phyloP scores from a whole-genome alignment of 2,888 invertebrate genomes.

The Diploptera punctata region DNA sequence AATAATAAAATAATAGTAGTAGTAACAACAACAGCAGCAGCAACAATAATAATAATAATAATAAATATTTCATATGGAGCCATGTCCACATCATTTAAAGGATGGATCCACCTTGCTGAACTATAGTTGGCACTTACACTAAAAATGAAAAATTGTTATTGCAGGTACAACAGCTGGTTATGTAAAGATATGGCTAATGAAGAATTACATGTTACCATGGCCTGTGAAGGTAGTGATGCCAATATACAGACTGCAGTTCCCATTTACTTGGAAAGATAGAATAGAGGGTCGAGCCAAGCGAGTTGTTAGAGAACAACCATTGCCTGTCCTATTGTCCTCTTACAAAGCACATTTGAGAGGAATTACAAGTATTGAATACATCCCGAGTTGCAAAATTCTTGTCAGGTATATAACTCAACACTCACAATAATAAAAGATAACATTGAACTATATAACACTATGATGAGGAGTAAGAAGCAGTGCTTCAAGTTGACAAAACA shows the following conservation, averaged over 20 bases:
- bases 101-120: too few species aligned
- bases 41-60: too few species aligned
- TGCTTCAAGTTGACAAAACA: too few species aligned
- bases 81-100: too few species aligned
- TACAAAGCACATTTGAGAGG: constrained; percentile 74
- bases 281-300: constrained; percentile 73
- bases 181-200: constrained; percentile 79
- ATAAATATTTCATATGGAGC: too few species aligned
- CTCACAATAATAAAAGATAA: too few species aligned
- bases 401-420: constrained; percentile 69
- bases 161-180: constrained; percentile 69
- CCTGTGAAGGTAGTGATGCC: constrained; percentile 67
- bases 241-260: constrained; percentile 68
- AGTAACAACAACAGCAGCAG: too few species aligned
- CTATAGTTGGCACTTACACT: too few species aligned
- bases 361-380: constrained; percentile 69
- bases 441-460: too few species aligned
- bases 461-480: too few species aligned
- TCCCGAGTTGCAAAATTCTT: constrained; percentile 69
- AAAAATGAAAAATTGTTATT: too few species aligned
- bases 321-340: constrained; percentile 71
- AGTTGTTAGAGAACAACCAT: constrained; percentile 63
- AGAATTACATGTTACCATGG: constrained; percentile 64
- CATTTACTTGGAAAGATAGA: constrained; percentile 73
- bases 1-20: too few species aligned